phyloP scores from a whole-genome alignment of 2,797 vertebrate genomes.

The Leptodactylus fallax region DNA sequence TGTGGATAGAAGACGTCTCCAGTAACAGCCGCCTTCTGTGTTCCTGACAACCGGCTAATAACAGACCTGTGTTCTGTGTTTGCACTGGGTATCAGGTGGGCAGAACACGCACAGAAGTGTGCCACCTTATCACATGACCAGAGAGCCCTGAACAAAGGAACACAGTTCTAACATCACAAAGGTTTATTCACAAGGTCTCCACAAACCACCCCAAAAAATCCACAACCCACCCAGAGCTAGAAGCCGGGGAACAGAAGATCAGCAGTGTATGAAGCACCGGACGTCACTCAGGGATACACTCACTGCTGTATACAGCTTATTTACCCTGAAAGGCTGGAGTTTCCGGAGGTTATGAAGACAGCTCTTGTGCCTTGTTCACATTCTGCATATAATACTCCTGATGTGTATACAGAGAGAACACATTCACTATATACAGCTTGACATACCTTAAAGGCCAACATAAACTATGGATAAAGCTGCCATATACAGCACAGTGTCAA shows the following conservation, averaged over 20 bases:
- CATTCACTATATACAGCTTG: too few relatives aligned
- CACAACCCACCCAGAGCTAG: background rate
- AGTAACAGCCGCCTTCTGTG: background rate
- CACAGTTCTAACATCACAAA: background rate
- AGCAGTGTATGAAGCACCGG: background rate
- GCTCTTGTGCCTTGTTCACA: too few relatives aligned
- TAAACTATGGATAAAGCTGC: too few relatives aligned
- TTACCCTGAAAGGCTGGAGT: background rate
- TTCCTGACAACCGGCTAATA: background rate
- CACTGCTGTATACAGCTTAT: background rate
- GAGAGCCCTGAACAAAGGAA: slow-evolving; percentile 1
- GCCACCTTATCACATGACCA: background rate
- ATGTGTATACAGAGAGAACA: too few relatives aligned
- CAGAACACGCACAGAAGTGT: background rate
- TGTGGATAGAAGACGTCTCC: background rate
- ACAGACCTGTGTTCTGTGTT: background rate
- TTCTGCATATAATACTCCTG: too few relatives aligned
- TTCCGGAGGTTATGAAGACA: background rate
- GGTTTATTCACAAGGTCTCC: slow-evolving; percentile 6
- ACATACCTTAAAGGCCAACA: too few relatives aligned
- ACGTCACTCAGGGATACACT: background rate
- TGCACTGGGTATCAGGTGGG: background rate
- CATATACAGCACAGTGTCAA: too few relatives aligned
- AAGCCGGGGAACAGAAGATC: background rate
- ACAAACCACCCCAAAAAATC: background rate